Evolutionary conservation across 2,888 invertebrate genomes (phyloP), one percentile per base, ranked within the genome.

Genomic region (Cheilosia pagana): DNA sequence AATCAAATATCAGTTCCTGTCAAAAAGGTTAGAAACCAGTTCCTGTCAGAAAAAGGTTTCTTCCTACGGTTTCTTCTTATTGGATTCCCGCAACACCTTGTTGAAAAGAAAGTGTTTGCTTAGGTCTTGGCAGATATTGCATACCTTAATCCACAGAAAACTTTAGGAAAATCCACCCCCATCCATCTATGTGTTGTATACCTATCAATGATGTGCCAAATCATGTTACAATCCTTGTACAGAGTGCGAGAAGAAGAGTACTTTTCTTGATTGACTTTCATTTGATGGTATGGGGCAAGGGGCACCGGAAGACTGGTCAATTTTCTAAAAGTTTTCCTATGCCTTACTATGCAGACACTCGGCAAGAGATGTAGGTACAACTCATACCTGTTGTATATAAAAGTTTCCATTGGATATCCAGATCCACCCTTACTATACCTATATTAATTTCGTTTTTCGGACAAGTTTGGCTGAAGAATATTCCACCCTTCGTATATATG

Each of bases 241-340:
- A 25, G 28, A 57, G 59, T 67, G 28, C 28, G 59, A 67, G 53
- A 68, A 67, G 39, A 67, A 45, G 60, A 67, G 39, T 43, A 72
- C 62, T 82, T 68, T 67, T 48, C 76, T 62, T 82, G 77, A 82
- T 82, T 77, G 82, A 67, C 82, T 55, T 72, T 68, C 55, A 60
- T 77, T 76, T 39, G 50, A 52, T 57, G 67, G 43, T 25, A 16
- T 23, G 14, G 28, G 43, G n/a, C 4, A 14, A 1, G 6, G 21
- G 25, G 6, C 21, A 57, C 81, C 68, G 81, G 81, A 75, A 75
- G 62, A 81, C 63, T 68, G 74, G 81, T 75, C 81, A 81, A 75
- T 75, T 81, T 81, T 75, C 81, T 70, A 55, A 76, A 76, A 68
- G 41, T 71, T 35, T 31, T 35, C 50, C 2, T 63, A 45, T 19